Percentiles rank a stretch among this genome's conserved stretches.
phyloP scores from a whole-genome alignment of 1,140 invertebrate species.

The Atta texana region DNA sequence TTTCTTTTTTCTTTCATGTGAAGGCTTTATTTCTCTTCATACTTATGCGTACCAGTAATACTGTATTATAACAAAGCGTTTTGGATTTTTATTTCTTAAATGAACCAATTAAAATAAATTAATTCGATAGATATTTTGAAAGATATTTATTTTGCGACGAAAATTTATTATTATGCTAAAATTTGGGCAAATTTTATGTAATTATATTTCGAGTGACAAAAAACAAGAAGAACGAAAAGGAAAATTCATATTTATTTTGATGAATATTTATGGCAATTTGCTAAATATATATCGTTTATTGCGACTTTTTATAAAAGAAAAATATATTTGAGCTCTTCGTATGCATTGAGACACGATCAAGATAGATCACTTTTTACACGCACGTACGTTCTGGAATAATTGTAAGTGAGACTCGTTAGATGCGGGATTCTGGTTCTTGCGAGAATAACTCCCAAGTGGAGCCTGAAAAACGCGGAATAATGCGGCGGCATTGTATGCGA shows the following conservation, averaged over 20 bases:
- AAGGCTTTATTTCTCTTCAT: constrained; percentile 6
- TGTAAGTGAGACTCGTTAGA: constrained; percentile 53
- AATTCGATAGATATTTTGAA: neutral
- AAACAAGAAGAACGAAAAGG: neutral
- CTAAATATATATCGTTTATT: neutral
- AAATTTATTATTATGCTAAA: too few relatives aligned
- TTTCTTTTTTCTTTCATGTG: constrained; percentile 33
- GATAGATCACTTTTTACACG: constrained; percentile 29
- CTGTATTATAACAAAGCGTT: neutral
- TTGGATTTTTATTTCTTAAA: neutral
- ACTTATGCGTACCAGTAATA: neutral
- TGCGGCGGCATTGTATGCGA: constrained; percentile 68
- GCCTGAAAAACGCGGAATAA: constrained; percentile 62
- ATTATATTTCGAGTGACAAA: neutral
- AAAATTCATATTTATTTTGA: neutral
- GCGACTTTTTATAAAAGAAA: neutral
- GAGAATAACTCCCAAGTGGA: constrained; percentile 30
- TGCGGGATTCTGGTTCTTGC: constrained; percentile 31
- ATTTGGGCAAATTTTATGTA: neutral
- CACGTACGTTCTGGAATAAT: constrained; percentile 58
- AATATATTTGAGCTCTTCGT: constrained; percentile 8
- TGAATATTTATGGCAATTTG: constrained; percentile 26
- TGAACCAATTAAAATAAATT: neutral
- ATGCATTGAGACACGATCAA: constrained; percentile 13
- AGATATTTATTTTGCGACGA: neutral